Conservation (phyloP, 1,140 invertebrate genomes). For the Apis dorsata region DNA sequence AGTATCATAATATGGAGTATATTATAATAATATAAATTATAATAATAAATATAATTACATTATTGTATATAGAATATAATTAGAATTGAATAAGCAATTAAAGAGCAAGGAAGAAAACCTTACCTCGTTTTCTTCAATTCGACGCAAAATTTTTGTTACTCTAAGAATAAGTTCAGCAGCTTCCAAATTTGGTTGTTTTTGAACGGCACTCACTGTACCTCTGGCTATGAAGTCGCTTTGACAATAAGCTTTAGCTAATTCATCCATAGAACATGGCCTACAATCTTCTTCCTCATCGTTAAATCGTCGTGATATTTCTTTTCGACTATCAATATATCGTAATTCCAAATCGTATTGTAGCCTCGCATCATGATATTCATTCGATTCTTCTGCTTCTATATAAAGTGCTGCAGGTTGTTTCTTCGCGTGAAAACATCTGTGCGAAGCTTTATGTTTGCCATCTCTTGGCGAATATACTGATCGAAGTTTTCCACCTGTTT, state of each 20-base stretch:
- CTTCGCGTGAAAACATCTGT: slow-evolving; percentile 84
- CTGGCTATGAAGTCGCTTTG: slow-evolving; percentile 88
- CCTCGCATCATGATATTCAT: slow-evolving; percentile 79
- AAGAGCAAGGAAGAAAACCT: neutral
- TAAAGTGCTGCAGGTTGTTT: slow-evolving; percentile 86
- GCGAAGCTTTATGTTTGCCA: slow-evolving; percentile 81
- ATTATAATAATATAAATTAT: no score
- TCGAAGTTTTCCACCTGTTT: slow-evolving; percentile 83
- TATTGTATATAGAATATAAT: neutral
- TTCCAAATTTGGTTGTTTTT: slow-evolving; percentile 83
- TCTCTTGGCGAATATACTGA: slow-evolving; percentile 84
- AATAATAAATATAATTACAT: no score
- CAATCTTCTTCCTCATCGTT: slow-evolving; percentile 82
- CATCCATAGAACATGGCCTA: slow-evolving; percentile 87
- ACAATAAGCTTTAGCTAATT: slow-evolving; percentile 88
- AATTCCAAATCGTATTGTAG: slow-evolving; percentile 86
- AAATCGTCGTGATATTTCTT: slow-evolving; percentile 70
- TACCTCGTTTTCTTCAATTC: slow-evolving; percentile 77
- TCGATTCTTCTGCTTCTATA: slow-evolving; percentile 83
- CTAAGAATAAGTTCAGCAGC: slow-evolving; percentile 85
- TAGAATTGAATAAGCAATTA: neutral
- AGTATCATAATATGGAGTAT: no score
- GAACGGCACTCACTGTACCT: slow-evolving; percentile 84
- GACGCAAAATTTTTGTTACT: slow-evolving; percentile 85
- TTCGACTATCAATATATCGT: slow-evolving; percentile 8